phyloP scores from a whole-genome alignment of 2,797 vertebrate genomes.

The Rhinoraja longicauda region DNA sequence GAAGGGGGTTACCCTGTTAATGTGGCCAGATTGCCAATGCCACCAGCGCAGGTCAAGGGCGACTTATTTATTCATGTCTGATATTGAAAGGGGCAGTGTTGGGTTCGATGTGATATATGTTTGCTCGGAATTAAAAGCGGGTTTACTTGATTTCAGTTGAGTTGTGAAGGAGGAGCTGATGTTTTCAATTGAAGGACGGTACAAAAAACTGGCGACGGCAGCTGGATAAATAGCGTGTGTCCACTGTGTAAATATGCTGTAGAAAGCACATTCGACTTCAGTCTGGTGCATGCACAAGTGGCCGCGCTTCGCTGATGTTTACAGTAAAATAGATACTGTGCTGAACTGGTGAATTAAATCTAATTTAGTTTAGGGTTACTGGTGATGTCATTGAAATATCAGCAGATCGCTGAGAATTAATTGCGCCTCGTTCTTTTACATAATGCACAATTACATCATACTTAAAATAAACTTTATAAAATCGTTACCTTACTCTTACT shows the following conservation, averaged over 20 bases:
- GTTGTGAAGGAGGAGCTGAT: neutral
- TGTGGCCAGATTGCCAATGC: neutral
- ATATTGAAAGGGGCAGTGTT: neutral
- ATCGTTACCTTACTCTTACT: slow-evolving; percentile 18
- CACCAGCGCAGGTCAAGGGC: neutral
- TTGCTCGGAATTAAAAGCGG: neutral
- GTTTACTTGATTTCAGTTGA: neutral
- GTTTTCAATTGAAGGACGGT: neutral
- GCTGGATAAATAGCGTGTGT: slow-evolving; percentile 22
- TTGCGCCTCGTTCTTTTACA: slow-evolving; percentile 11
- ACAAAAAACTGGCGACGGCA: neutral
- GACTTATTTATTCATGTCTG: neutral
- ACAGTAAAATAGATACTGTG: slow-evolving; percentile 2
- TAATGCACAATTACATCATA: slow-evolving; percentile 8
- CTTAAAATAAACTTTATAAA: slow-evolving; percentile 17
- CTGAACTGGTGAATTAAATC: slow-evolving; percentile 11
- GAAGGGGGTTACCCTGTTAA: neutral
- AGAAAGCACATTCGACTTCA: slow-evolving; percentile 1
- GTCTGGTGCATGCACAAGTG: slow-evolving; percentile 10
- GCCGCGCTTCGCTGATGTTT: neutral
- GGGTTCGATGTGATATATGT: neutral
- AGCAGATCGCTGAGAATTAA: neutral
- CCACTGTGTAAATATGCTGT: slow-evolving; percentile 15
- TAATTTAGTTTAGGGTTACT: neutral
- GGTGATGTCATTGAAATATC: neutral